Evolutionary conservation across 1,140 invertebrate species (phyloP).

Genomic region (Diploscapter pachys): DNA sequence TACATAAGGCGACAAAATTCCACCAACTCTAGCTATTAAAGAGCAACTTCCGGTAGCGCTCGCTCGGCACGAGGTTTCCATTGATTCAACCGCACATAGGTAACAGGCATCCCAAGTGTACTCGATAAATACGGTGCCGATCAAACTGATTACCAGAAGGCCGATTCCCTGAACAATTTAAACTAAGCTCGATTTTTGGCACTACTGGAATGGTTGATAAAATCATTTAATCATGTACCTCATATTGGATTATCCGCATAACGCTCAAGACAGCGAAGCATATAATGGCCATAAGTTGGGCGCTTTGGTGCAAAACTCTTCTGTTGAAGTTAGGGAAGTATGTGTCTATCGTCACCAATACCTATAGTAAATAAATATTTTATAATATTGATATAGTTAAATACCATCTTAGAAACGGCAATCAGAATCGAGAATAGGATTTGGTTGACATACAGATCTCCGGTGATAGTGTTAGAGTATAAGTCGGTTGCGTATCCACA

Average conservation of each 20-base stretch:
- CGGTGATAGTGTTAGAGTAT: constrained; percentile 51
- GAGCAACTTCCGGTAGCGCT: constrained; percentile 51
- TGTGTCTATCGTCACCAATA: constrained; percentile 23
- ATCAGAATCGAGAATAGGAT: constrained; percentile 55
- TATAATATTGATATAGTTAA: no score
- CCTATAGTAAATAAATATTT: no score
- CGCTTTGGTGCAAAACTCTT: constrained; percentile 49
- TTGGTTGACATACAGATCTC: constrained; percentile 57
- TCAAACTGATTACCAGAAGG: constrained; percentile 51
- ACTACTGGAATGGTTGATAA: neutral
- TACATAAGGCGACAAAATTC: constrained; percentile 50
- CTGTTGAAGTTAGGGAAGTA: constrained; percentile 46
- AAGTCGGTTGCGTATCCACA: constrained; percentile 58
- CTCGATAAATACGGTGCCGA: constrained; percentile 53
- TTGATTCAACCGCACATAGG: constrained; percentile 48
- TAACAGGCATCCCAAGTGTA: constrained; percentile 58
- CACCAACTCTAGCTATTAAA: constrained; percentile 51
- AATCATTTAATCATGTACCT: constrained; percentile 23
- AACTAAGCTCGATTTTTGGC: neutral
- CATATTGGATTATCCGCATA: constrained; percentile 42
- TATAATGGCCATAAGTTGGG: constrained; percentile 48
- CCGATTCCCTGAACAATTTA: constrained; percentile 35
- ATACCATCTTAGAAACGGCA: constrained; percentile 52
- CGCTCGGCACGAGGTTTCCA: constrained; percentile 49
- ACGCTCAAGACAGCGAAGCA: constrained; percentile 53